Base-by-base conservation (phyloP, 2,888 invertebrate genomes). In the Hemaris fuciformis region DNA sequence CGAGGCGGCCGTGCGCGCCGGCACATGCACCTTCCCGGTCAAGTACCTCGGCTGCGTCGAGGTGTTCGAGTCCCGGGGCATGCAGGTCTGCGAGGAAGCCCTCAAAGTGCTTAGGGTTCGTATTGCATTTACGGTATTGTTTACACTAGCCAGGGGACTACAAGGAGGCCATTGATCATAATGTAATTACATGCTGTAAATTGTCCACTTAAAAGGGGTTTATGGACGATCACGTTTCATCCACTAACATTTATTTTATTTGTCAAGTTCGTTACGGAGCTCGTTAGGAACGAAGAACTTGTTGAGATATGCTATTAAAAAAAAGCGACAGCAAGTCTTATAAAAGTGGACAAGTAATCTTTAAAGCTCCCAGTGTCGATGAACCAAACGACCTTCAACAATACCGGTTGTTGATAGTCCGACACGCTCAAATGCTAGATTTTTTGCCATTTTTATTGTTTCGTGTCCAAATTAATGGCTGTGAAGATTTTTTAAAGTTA, bases 71-170 rank as follows among this genome's bases (percentile, higher is more conserved):
- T 99, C 99, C 7, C 95, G 99, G 81, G 99, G 99, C 58, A 99
- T 99, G 99, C 98, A 99, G 92, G 98, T 99, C 65, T 99, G 99
- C 93, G 99, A 99, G 89, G 99, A 99, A 89, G 99, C 99, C 59
- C 94, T 99, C 67, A 99, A 99, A 94, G 97, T 98, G 70, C 94
- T 99, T 67, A 95, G 98, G 94, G 98, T 98, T 88, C 95, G 96
- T 59, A 59, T 22, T n/a, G 0, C 18, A 10, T 53, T 18, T 18
- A 10, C 15, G 25, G 18, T 53, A 27, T 27, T 48, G 25, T 5
- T 31, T 31, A 31, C 27, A 2, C 18, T 53, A n/a, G n/a, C n/a
- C n/a, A n/a, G n/a, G n/a, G n/a, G n/a, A n/a, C n/a, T n/a, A n/a
- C n/a, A n/a, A n/a, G n/a, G n/a, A n/a, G n/a, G n/a, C n/a, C 18